Evolutionary conservation across 2,888 invertebrate genomes (phyloP).

Genomic region (Drosophila ustulata): DNA sequence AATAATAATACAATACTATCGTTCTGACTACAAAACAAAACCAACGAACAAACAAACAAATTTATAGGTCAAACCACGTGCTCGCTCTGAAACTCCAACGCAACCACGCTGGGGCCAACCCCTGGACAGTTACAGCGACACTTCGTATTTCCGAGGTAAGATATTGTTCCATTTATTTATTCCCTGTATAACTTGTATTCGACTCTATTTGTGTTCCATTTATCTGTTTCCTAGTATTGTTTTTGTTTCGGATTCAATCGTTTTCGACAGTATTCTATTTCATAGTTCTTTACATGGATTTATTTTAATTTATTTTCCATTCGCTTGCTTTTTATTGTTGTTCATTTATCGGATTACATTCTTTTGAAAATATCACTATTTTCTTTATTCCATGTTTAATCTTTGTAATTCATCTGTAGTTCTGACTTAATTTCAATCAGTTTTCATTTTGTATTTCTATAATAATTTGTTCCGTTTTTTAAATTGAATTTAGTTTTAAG

Average conservation of each 20-base stretch:
- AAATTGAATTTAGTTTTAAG: too few species aligned
- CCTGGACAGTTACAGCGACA: constrained; percentile 86
- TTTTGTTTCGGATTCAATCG: not conserved
- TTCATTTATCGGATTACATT: not conserved
- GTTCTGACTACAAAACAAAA: constrained; percentile 66
- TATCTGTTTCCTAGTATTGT: not conserved
- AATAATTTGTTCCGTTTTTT: too few species aligned
- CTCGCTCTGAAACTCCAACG: constrained; percentile 90
- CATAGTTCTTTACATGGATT: not conserved
- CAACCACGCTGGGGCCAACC: constrained; percentile 88
- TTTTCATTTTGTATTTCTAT: too few species aligned
- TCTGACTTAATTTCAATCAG: too few species aligned
- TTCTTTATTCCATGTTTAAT: too few species aligned
- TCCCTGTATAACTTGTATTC: not conserved
- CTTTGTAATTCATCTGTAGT: too few species aligned
- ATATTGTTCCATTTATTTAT: constrained; percentile 23
- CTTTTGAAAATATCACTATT: not conserved
- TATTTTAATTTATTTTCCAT: not conserved
- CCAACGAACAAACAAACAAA: constrained; percentile 23
- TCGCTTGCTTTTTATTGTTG: not conserved
- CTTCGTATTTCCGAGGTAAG: constrained; percentile 87
- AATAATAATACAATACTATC: constrained; percentile 61
- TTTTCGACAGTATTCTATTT: not conserved
- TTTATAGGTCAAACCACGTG: constrained; percentile 88
- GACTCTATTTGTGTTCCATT: not conserved